Base-by-base conservation (phyloP, 2,113 vertebrate genomes). In the Hymenochirus boettgeri region DNA sequence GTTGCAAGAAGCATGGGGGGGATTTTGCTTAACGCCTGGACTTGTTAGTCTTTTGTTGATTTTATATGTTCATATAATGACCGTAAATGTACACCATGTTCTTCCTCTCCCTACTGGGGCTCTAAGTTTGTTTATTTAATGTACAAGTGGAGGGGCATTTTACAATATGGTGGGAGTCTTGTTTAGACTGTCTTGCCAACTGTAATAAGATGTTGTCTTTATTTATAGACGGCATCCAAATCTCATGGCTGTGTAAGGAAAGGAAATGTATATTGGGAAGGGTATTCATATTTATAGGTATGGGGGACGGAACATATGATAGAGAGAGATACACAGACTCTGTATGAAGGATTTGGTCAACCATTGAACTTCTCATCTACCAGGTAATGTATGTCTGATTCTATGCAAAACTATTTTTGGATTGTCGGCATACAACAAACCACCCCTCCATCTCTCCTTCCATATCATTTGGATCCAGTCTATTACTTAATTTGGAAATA, bases 1-100 rank as follows among this genome's bases (percentile, higher is more conserved):
- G 57, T n/a, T 17, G 31, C 65, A 39, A 45, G 24, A 48, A 27
- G 65, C 65, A 67, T 67, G 64, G 33, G n/a, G n/a, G n/a, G n/a
- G 48, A 23, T 31, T 56, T 37, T 65, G 25, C 46, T 4, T 65
- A 19, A 47, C 21, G 21, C 54, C 4, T 33, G 53, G 45, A 56
- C 47, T 23, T 21, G 39, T n/a, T n/a, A n/a, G 62, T 29, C 25
- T 24, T 7, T 58, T 67, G 46, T 52, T 60, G 45, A 6, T 58
- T 60, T 53, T 60, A 59, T 60, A 53, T 2, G 48, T 19, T 51
- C 11, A 45, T 18, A 18, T 58, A 19, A 33, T 35, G 25, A n/a
- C n/a, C 53, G 5, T 23, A 65, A 22, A 57, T 11, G 22, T 37
- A 37, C 54, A 60, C 57, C 55, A 42, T 23, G 47, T 45, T n/a